Base-by-base conservation (phyloP, 1,140 invertebrate species). In the Bathynomus jamesi region DNA sequence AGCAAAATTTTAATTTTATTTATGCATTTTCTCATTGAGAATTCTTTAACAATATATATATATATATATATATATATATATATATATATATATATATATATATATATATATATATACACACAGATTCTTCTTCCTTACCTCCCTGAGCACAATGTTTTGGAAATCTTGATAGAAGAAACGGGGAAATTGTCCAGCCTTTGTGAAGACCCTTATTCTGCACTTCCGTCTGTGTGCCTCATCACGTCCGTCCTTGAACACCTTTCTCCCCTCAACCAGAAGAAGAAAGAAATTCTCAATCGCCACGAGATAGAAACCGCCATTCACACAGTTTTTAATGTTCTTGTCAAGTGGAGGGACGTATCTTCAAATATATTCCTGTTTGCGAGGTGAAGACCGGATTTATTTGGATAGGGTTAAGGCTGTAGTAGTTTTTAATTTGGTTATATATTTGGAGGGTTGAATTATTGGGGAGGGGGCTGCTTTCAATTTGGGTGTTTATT, bases 361-460 rank as follows among this genome's bases (percentile, higher is more conserved):
- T 69, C 73, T 24, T 61, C 70, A 21, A 65, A 63, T 25, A 63
- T 74, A 24, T 74, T 74, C 32, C 65, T 74, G 4, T 74, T 71
- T 71, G 69, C 73, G 4, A 68, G 53, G 73, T 74, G 24, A 65
- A 65, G 31, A 27, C 13, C 28, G 28, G 28, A 29, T 65, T 28
- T 65, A 8, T 25, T 67, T 67, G 25, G 21, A 32, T 32, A 4
- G 11, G 65, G 10, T 31, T 5, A 13, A 67, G 24, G 32, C 2
- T 67, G 25, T 46, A 1, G 25, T 67, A 31, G 25, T 46, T 3
- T 65, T 65, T 65, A 10, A 28, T 65, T 7, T n/a, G n/a, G n/a
- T n/a, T n/a, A n/a, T n/a, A n/a, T n/a, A n/a, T n/a, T n/a, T n/a
- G n/a, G n/a, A n/a, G n/a, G n/a, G n/a, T n/a, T n/a, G n/a, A n/a